Percentiles rank a stretch among this genome's conserved stretches.
phyloP scores from a whole-genome alignment of 2,888 invertebrate genomes.

The Drosophila paucipuncta region DNA sequence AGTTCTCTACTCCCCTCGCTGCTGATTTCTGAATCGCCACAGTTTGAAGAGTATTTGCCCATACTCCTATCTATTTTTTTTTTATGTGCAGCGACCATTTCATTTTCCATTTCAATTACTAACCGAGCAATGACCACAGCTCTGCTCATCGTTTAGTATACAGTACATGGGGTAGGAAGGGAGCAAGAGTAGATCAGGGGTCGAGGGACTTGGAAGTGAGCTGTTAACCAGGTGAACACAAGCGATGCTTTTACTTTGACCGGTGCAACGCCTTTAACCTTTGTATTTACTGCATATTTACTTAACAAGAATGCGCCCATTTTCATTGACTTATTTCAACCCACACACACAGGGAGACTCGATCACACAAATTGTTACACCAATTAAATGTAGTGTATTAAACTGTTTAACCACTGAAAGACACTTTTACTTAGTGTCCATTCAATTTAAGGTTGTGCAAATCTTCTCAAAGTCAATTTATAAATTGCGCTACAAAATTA shows the following conservation, averaged over 20 bases:
- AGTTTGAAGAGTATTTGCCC: constrained; percentile 42
- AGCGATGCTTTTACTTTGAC: constrained; percentile 28
- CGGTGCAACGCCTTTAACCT: constrained; percentile 10
- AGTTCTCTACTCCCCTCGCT: constrained; percentile 6
- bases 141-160: constrained; percentile 18
- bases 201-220: background rate
- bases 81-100: constrained; percentile 51
- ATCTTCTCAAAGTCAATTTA: background rate
- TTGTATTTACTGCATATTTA: constrained; percentile 36
- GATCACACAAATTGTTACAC: background rate
- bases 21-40: constrained; percentile 24
- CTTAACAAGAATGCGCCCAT: constrained; percentile 20
- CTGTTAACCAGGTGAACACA: constrained; percentile 14
- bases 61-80: constrained; percentile 1
- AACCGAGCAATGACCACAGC: constrained; percentile 32
- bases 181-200: background rate
- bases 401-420: background rate
- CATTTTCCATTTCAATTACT: constrained; percentile 74
- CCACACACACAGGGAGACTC: background rate
- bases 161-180: constrained; percentile 7
- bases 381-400: background rate
- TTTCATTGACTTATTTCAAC: constrained; percentile 1
- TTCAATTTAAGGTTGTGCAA: background rate
- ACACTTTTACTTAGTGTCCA: background rate
- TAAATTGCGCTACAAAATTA: background rate